These are phyloP conservation scores for Drosophila dunni DNA, from an alignment of 1,140 invertebrate genomes.

Conservation along the genomic window DNA sequence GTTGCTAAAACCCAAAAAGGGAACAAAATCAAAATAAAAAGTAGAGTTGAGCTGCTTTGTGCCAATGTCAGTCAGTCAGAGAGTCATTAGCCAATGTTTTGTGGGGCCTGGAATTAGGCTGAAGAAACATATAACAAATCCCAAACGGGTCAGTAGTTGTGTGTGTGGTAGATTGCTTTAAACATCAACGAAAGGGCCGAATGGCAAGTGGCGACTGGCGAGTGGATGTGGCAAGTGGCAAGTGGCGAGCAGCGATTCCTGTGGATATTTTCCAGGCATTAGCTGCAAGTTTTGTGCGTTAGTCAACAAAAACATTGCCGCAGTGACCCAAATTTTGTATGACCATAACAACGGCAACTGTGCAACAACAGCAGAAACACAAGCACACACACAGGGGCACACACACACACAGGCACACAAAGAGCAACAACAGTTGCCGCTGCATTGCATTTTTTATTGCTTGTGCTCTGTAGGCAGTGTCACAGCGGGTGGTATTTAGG, in stretches of 20 bases:
- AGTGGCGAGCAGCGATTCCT: constrained; percentile 4
- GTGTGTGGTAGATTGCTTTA: constrained; percentile 25
- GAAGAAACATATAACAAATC: not conserved
- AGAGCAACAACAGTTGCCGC: constrained; percentile 33
- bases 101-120: constrained; percentile 2
- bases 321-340: constrained; percentile 74
- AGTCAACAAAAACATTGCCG: constrained; percentile 78
- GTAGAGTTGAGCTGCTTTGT: not conserved
- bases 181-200: constrained; percentile 10
- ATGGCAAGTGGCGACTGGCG: not conserved
- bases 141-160: constrained; percentile 15
- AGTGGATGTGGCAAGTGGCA: not conserved
- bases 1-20: not conserved
- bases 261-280: constrained; percentile 32
- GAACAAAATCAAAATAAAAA: not conserved
- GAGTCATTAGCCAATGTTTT: constrained; percentile 12
- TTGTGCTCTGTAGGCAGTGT: constrained; percentile 48
- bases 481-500: constrained; percentile 24
- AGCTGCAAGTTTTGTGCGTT: constrained; percentile 45
- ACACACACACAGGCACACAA: constrained; percentile 3
- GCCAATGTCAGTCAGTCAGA: constrained; percentile 9
- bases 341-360: constrained; percentile 44
- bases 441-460: constrained; percentile 70
- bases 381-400: constrained; percentile 17
- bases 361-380: constrained; percentile 30